Percentiles rank a stretch among this genome's conserved stretches.
phyloP scores from a whole-genome alignment of 2,888 invertebrate species.

The Acronicta psi region DNA sequence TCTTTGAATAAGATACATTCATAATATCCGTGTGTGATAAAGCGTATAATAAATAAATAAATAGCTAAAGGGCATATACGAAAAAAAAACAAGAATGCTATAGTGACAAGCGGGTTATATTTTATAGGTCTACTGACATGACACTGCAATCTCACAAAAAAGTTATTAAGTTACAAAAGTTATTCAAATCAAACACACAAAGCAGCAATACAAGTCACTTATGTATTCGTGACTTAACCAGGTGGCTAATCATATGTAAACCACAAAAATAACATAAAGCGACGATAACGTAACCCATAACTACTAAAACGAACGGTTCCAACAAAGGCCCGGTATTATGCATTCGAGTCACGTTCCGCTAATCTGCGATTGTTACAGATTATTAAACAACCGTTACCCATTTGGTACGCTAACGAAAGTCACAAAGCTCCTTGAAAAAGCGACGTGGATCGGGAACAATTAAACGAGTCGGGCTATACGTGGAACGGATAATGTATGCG shows the following conservation, averaged over 20 bases:
- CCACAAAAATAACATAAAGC: conserved; percentile 63
- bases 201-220: background rate
- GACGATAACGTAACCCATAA: conserved; percentile 58
- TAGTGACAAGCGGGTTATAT: no score
- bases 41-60: no score
- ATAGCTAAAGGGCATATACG: no score
- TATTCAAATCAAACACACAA: background rate
- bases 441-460: conserved; percentile 60
- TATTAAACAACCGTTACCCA: conserved; percentile 70
- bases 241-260: conserved; percentile 63
- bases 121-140: no score
- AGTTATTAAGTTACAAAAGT: no score
- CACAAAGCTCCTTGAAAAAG: conserved; percentile 62
- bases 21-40: no score
- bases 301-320: conserved; percentile 56
- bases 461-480: conserved; percentile 46
- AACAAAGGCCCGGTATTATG: conserved; percentile 55
- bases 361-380: conserved; percentile 72
- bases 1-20: no score
- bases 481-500: conserved; percentile 20
- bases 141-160: no score
- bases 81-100: no score
- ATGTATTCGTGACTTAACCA: conserved; percentile 46
- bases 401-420: conserved; percentile 63
- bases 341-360: conserved; percentile 70